phyloP scores from a whole-genome alignment of 2,888 invertebrate genomes.

The Agapostemon virescens region DNA sequence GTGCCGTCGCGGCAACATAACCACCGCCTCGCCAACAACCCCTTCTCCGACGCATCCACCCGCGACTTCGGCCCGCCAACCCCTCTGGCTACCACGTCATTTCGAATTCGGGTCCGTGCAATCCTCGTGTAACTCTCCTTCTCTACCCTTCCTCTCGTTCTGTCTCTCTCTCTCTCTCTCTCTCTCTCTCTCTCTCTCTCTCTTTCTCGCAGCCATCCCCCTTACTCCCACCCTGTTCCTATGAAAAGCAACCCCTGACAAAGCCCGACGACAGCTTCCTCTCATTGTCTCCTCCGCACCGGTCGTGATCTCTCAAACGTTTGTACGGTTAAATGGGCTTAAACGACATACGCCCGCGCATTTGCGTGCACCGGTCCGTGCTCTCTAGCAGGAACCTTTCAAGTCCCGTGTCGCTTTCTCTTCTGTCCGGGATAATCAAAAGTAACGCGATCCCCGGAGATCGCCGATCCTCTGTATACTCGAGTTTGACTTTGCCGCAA shows the following conservation, averaged over 20 bases:
- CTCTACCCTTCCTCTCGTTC: slow-evolving; percentile 12
- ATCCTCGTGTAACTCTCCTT: slow-evolving; percentile 54
- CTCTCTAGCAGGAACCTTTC: slow-evolving; percentile 51
- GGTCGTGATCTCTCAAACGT: slow-evolving; percentile 61
- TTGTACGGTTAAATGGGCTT: slow-evolving; percentile 68
- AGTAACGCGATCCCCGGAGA: slow-evolving; percentile 62
- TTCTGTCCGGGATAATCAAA: slow-evolving; percentile 54
- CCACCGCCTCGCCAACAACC: slow-evolving; percentile 61
- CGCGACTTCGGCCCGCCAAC: slow-evolving; percentile 62
- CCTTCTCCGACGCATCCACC: slow-evolving; percentile 45
- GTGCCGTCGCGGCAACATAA: slow-evolving; percentile 74
- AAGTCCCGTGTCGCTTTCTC: slow-evolving; percentile 48
- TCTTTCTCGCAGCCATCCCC: background rate
- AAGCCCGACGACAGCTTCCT: slow-evolving; percentile 74
- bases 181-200: slow-evolving; percentile 38
- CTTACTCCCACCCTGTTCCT: slow-evolving; percentile 33
- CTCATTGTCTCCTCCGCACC: slow-evolving; percentile 70
- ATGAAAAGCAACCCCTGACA: slow-evolving; percentile 69
- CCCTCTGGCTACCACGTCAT: slow-evolving; percentile 64
- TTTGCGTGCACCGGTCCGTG: slow-evolving; percentile 58
- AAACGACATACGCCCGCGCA: slow-evolving; percentile 64
- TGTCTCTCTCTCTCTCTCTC: background rate
- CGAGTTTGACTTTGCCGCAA: slow-evolving; percentile 32
- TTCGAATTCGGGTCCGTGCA: slow-evolving; percentile 55
- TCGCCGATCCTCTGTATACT: slow-evolving; percentile 26